Evolutionary conservation across 1,140 invertebrate species (phyloP), one percentile per base, ranked within the genome.

Genomic region (Wiebesia pumilae): DNA sequence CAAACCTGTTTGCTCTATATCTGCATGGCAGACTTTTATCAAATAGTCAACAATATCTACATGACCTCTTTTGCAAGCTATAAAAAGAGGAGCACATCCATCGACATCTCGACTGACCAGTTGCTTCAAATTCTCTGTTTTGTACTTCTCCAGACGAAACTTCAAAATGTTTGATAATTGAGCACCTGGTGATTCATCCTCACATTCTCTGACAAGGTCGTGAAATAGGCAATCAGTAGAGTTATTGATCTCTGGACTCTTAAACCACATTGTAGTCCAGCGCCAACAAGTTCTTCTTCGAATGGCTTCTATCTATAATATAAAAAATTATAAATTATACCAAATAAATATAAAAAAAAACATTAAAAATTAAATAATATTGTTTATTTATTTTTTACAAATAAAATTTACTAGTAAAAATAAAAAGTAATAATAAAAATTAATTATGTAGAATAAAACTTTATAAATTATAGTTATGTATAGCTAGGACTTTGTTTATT

Each of bases 21-120:
- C 96, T 12, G 97, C 97, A 89, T 95, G 94, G 91, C 98, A 98
- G 38, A 96, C 95, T 77, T 95, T 95, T 77, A 98, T 95, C 10
- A 99, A 94, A 94, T 98, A 98, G 90, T 98, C 97, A 7, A 97
- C 98, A 88, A 98, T 97, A 91, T 98, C 97, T 4, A 97, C 95
- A 91, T 97, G 96, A 30, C 98, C 98, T 89, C 96, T 95, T 92
- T 97, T 97, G 90, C 97, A 97, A 0, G 97, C 97, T 80, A 97
- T 95, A 91, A 99, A 98, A 81, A 99, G 94, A 3, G 98, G 97
- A 4, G 98, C 95, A 94, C 97, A 98, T 10, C 97, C 97, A 89
- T 97, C 96, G 89, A 95, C 95, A 4, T 94, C 93, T 43, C 95
- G 93, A 87, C 94, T 94, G 3, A 96, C 96, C 81, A 97, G 95